A percentile compares a stretch with the other conserved stretches of the same genome.
Conservation (phyloP, 2,888 invertebrate genomes). For the Linyphia triangularis region DNA sequence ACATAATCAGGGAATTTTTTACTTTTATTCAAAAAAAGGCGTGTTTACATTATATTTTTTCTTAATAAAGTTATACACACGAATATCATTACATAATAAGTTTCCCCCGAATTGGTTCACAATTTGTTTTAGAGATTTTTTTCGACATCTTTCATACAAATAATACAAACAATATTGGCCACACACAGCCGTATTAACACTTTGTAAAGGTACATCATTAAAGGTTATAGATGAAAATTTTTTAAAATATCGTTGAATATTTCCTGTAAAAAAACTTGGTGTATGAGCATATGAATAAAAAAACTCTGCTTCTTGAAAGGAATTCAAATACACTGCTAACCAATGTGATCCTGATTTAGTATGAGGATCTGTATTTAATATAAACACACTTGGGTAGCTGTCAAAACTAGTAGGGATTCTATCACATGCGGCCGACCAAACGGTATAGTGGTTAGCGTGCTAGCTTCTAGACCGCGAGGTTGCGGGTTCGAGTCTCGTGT, state of each 20-base stretch:
- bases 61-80: slow-evolving; percentile 30
- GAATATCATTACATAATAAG: no score
- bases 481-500: no score
- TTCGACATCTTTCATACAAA: background rate
- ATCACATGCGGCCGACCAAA: slow-evolving; percentile 19
- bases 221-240: slow-evolving; percentile 5
- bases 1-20: background rate
- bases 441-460: no score
- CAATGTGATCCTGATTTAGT: slow-evolving; percentile 58
- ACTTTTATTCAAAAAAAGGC: slow-evolving; percentile 25
- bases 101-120: background rate
- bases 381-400: background rate
- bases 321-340: slow-evolving; percentile 44
- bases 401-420: background rate
- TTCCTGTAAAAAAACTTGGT: background rate
- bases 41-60: background rate
- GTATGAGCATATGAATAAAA: slow-evolving; percentile 61
- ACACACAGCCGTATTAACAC: background rate
- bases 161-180: no score
- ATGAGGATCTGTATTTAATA: slow-evolving; percentile 33
- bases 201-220: slow-evolving; percentile 12
- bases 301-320: slow-evolving; percentile 9
- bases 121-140: background rate
- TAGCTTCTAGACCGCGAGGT: no score
- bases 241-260: background rate